Conservation (phyloP, 1,140 invertebrate genomes). For the Drosophila albomicans region DNA sequence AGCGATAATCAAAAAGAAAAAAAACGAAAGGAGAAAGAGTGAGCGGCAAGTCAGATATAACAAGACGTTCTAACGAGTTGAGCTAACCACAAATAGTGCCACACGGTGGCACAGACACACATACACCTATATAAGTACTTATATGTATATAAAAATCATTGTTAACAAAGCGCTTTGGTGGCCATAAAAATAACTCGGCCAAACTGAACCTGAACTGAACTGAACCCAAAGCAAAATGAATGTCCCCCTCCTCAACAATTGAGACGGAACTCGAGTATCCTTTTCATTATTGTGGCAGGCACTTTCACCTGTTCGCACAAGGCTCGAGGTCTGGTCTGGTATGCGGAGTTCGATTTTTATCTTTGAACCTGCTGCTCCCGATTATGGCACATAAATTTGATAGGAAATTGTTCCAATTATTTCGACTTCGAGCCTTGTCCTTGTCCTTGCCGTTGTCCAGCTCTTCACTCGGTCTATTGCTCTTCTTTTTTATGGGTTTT, state of each 20-base stretch:
- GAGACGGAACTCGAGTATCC: constrained; percentile 23
- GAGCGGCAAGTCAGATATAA: constrained; percentile 47
- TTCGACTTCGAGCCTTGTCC: constrained; percentile 42
- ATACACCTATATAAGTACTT: constrained; percentile 8
- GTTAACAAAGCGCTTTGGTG: constrained; percentile 80
- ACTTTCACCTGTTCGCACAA: constrained; percentile 75
- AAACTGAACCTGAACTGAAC: constrained; percentile 2
- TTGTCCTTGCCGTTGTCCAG: neutral
- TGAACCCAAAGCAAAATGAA: constrained; percentile 14
- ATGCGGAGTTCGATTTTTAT: constrained; percentile 78
- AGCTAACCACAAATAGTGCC: constrained; percentile 72
- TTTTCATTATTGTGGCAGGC: constrained; percentile 54
- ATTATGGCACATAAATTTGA: constrained; percentile 83
- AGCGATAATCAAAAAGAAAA: constrained; percentile 52
- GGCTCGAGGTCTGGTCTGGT: constrained; percentile 26
- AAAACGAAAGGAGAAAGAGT: constrained; percentile 1
- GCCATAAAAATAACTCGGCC: constrained; percentile 71
- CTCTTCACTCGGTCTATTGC: constrained; percentile 37
- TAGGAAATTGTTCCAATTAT: constrained; percentile 83
- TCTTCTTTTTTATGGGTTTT: constrained; percentile 69
- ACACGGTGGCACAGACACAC: constrained; percentile 42
- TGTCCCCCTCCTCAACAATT: neutral
- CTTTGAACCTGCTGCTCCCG: constrained; percentile 82
- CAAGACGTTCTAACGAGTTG: constrained; percentile 72
- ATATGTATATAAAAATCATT: constrained; percentile 71